Conservation (phyloP, 1,140 invertebrate genomes). For the Orussus abietinus region DNA sequence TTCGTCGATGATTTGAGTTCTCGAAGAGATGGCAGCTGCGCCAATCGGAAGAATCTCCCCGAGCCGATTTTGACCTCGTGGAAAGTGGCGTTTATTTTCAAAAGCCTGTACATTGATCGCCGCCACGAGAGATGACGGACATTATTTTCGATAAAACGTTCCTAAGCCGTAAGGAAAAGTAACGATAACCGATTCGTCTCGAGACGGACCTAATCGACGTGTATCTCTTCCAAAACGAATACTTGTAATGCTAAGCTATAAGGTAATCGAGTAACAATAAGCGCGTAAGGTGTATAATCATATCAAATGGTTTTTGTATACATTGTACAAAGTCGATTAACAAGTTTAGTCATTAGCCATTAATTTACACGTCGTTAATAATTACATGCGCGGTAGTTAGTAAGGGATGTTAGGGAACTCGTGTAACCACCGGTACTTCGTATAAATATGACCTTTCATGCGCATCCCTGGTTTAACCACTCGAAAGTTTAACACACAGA, state of each 20-base stretch:
- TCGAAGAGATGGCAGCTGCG: background rate
- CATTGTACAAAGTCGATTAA: constrained; percentile 45
- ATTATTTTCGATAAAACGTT: constrained; percentile 48
- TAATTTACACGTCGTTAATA: constrained; percentile 37
- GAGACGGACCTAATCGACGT: constrained; percentile 25
- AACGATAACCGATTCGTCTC: constrained; percentile 19
- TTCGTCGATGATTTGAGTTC: too few species aligned
- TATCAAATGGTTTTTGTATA: constrained; percentile 48
- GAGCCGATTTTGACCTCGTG: constrained; percentile 3
- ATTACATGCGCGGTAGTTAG: constrained; percentile 15
- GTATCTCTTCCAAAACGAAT: constrained; percentile 38
- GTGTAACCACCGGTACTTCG: constrained; percentile 8
- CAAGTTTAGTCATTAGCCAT: constrained; percentile 42
- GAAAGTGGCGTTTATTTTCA: constrained; percentile 25
- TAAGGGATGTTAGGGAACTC: constrained; percentile 24
- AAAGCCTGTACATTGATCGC: constrained; percentile 15
- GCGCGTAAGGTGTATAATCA: constrained; percentile 40
- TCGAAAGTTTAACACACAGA: too few species aligned
- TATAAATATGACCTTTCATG: background rate
- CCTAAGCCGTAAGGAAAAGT: constrained; percentile 38
- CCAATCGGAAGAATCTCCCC: constrained; percentile 4
- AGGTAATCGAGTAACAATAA: constrained; percentile 18
- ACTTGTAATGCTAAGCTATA: constrained; percentile 6
- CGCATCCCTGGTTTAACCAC: too few species aligned
- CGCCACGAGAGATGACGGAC: constrained; percentile 32